Evolutionary conservation across 2,888 invertebrate species (phyloP), one percentile per base, ranked within the genome.

Genomic region (Latheticus oryzae): DNA sequence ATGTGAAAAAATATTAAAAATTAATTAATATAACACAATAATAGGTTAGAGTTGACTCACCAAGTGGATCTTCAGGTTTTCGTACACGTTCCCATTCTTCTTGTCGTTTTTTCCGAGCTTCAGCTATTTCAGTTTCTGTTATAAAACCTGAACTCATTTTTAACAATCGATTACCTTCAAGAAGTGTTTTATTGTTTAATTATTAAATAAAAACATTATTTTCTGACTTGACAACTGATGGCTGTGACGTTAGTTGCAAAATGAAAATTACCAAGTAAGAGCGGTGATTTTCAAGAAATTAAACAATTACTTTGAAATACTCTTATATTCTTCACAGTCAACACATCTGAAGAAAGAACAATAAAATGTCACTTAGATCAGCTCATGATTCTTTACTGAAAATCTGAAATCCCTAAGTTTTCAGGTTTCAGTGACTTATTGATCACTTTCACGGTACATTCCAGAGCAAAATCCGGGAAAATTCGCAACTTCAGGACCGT

Each of bases 31-130:
- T 8, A 28, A 15, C 2, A n/a, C 19, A 13, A 17, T 23, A 7
- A 5, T 26, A 42, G 38, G 21, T 50, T 35, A 52, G 35, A 32
- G 35, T 51, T 28, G 48, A 65, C 71, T 75, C 81, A 96, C 96
- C 93, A 81, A 88, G 64, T 5, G 97, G 97, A 74, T 97, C 91
- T 66, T 94, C 93, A 17, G 93, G 89, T 55, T 90, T 89, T 64
- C 98, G 84, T 0, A 96, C 96, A 81, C 89, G 91, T 69, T 97
- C 96, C 97, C 97, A 97, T 86, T 97, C 96, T 76, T 95, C 94
- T 77, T 97, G 97, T 1, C 96, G 84, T 61, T 85, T 82, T 71
- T 87, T 84, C 42, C 91, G 85, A 23, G 88, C 87, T 72, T 95
- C 95, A 28, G 90, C 87, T 58, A 93, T 82, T 79, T 97, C 95